Conservation (phyloP, 2,797 vertebrate genomes). For the Ceyx erithaca region DNA sequence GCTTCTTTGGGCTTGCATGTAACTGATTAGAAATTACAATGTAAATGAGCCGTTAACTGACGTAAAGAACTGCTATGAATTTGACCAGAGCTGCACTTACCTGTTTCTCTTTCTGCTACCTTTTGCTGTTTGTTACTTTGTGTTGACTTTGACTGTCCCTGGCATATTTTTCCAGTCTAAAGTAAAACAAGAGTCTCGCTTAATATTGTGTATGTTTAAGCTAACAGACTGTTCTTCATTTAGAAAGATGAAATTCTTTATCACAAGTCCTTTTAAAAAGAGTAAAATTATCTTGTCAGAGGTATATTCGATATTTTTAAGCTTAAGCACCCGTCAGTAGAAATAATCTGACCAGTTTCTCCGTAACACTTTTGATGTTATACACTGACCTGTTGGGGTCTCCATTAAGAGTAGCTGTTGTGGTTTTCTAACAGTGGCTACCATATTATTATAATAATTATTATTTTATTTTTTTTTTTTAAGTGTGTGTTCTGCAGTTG, state of each 20-base stretch:
- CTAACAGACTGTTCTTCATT: conserved; percentile 75
- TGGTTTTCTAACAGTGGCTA: conserved; percentile 63
- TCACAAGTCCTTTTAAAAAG: conserved; percentile 71
- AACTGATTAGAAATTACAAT: conserved; percentile 86
- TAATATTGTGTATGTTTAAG: conserved; percentile 82
- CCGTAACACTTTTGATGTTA: conserved; percentile 59
- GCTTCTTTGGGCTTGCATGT: conserved; percentile 91
- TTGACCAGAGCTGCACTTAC: conserved; percentile 91
- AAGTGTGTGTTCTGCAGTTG: conserved; percentile 66
- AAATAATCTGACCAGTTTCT: conserved; percentile 48
- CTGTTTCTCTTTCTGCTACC: conserved; percentile 82
- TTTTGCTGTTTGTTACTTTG: conserved; percentile 88
- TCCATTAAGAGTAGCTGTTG: conserved; percentile 61
- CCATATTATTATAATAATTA: conserved; percentile 22
- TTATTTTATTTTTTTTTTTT: background rate
- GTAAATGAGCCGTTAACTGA: conserved; percentile 88
- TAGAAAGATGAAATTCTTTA: conserved; percentile 69
- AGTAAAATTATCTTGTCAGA: conserved; percentile 70
- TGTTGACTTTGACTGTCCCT: conserved; percentile 89
- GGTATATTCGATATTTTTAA: conserved; percentile 69
- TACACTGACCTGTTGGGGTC: conserved; percentile 46
- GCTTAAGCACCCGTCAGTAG: conserved; percentile 58
- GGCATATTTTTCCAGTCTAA: conserved; percentile 84
- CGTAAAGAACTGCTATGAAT: conserved; percentile 85
- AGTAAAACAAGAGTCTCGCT: conserved; percentile 80